phyloP scores from a whole-genome alignment of 1,140 invertebrate species.

The Drosophila trapezifrons region DNA sequence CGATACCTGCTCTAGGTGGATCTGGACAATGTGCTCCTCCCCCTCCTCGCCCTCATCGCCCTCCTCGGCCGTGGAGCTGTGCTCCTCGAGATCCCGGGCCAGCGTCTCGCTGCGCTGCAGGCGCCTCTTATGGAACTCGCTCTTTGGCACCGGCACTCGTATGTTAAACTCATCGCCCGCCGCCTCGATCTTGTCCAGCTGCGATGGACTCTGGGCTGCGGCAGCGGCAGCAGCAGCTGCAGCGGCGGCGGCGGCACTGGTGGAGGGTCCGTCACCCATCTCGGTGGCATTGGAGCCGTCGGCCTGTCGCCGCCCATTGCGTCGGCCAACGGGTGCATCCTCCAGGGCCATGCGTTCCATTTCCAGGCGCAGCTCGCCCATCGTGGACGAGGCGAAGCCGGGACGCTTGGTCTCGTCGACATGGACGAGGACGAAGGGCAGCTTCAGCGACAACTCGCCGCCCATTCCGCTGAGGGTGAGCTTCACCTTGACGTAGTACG shows the following conservation, averaged over 20 bases:
- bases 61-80: slow-evolving; percentile 14
- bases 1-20: slow-evolving; percentile 48
- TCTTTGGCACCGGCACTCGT: slow-evolving; percentile 48
- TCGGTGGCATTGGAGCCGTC: neutral
- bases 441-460: slow-evolving; percentile 90
- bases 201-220: neutral
- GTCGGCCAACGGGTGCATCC: slow-evolving; percentile 60
- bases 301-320: slow-evolving; percentile 32
- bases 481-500: slow-evolving; percentile 95
- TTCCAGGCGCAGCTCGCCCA: slow-evolving; percentile 62
- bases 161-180: slow-evolving; percentile 71
- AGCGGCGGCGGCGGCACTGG: slow-evolving; percentile 60
- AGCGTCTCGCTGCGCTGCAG: slow-evolving; percentile 75
- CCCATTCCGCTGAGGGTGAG: slow-evolving; percentile 91
- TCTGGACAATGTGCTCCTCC: slow-evolving; percentile 65
- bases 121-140: slow-evolving; percentile 46
- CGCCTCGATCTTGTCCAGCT: slow-evolving; percentile 60
- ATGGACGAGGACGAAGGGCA: slow-evolving; percentile 89
- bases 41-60: slow-evolving; percentile 3
- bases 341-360: slow-evolving; percentile 67
- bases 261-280: slow-evolving; percentile 56
- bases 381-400: slow-evolving; percentile 32
- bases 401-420: slow-evolving; percentile 66
- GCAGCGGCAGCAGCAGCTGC: slow-evolving; percentile 30
- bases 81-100: slow-evolving; percentile 66